A percentile compares a stretch with the other conserved stretches of the same genome.
Conservation (phyloP, 2,797 vertebrate species). For the Arnoldichthys spilopterus region DNA sequence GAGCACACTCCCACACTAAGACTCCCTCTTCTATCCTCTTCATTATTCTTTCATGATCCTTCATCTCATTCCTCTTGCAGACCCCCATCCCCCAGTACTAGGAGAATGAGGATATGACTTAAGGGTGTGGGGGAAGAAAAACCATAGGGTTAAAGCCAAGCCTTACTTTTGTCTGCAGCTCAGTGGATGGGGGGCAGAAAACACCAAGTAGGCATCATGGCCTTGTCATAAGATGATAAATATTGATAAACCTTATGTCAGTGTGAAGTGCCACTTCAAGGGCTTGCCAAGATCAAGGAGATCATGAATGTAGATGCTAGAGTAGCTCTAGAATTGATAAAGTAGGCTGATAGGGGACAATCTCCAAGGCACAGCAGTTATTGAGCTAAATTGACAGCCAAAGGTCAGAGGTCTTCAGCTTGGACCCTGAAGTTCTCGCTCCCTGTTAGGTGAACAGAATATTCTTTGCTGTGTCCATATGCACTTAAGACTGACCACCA, state of each 20-base stretch:
- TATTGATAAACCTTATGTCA: constrained; percentile 28
- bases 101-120: constrained; percentile 14
- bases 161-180: constrained; percentile 21
- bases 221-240: constrained; percentile 30
- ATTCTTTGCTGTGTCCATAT: background rate
- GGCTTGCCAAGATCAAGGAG: background rate
- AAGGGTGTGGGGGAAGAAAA: constrained; percentile 3
- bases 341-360: background rate
- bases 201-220: background rate
- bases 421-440: background rate
- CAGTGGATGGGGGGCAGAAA: background rate
- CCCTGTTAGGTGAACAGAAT: constrained; percentile 5
- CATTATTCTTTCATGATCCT: constrained; percentile 44
- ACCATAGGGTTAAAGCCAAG: constrained; percentile 30
- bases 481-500: constrained; percentile 17
- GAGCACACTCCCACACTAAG: constrained; percentile 28
- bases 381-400: background rate
- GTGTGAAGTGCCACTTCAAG: background rate
- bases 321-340: background rate
- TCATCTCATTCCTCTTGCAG: constrained; percentile 15
- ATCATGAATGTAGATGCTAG: background rate
- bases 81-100: constrained; percentile 27
- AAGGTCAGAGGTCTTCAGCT: constrained; percentile 25
- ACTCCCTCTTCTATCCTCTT: constrained; percentile 5
- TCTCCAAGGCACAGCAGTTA: background rate